Base-by-base conservation (phyloP, 2,888 invertebrate species). In the Drosophila multiciliata region DNA sequence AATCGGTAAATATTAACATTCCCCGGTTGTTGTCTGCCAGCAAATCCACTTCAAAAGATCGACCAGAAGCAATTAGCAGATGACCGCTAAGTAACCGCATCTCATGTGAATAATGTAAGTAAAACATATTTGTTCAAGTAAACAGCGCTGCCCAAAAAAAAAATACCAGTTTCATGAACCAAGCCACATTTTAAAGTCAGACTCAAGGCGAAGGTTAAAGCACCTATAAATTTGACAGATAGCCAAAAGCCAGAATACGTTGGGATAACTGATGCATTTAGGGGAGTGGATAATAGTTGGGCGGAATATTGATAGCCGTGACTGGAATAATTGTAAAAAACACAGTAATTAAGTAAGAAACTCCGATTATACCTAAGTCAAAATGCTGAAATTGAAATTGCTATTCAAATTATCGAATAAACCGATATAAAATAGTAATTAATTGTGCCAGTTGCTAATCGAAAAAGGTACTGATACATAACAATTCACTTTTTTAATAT, bases 31-130 rank as follows among this genome's bases (percentile, higher is more conserved):
- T 67, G 66, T 55, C 60, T 11, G 54, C 33, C 58, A 36, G n/a
- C 36, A 20, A 45, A 15, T 55, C 26, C 26, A 38, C 55, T n/a
- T 55, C 12, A 71, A 53, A 40, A 60, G 73, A 73, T 83, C 66
- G 50, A 55, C 9, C 66, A 55, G 66, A 62, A 52, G 68, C 73
- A 87, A 85, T 85, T 85, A 85, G 68, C 85, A 88, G 75, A 68
- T 74, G 67, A 35, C 61, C 74, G 89, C 71, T 76, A 89, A 85
- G 59, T 83, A 68, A 61, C 36, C 58, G 38, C 64, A 70, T 60
- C 20, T 49, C 62, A 66, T 45, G 53, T 50, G 29, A n/a, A 23
- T 23, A 4, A 40, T 35, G 45, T 11, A 32, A 42, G 33, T 26
- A 60, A 38, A 26, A 26, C 2, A 17, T 0, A 50, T 3, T 36